Evolutionary conservation across 1,140 invertebrate genomes (phyloP).

Genomic region (Drosophila orosa): DNA sequence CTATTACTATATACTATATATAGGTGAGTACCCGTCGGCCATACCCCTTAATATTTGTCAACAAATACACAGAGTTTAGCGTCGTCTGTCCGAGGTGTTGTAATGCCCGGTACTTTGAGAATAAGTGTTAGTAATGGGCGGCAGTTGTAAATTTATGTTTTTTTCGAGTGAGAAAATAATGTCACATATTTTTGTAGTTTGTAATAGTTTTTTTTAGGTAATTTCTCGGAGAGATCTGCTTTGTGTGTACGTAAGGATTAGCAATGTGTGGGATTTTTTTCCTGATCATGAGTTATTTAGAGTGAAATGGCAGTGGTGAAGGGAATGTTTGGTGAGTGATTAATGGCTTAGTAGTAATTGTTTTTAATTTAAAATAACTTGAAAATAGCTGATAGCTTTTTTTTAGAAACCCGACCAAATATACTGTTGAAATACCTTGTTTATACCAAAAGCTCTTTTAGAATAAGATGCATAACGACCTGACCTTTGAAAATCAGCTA

Average conservation of each 20-base stretch:
- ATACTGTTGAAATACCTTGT: background rate
- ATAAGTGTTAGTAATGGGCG: conserved; percentile 26
- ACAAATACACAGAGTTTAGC: conserved; percentile 73
- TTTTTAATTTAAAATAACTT: conserved; percentile 3
- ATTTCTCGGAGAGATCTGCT: conserved; percentile 35
- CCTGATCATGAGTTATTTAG: conserved; percentile 23
- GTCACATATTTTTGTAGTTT: conserved; percentile 62
- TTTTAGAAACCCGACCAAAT: too few relatives aligned
- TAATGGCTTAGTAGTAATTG: conserved; percentile 54
- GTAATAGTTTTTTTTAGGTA: conserved; percentile 12
- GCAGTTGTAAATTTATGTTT: conserved; percentile 75
- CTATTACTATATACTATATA: conserved; percentile 25
- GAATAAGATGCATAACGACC: too few relatives aligned
- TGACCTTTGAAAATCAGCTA: too few relatives aligned
- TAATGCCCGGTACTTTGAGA: conserved; percentile 56
- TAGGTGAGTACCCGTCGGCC: conserved; percentile 9
- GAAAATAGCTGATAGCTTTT: background rate
- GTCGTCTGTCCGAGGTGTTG: conserved; percentile 73
- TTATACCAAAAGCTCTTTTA: background rate
- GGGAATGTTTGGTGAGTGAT: conserved; percentile 45
- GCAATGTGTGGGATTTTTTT: conserved; percentile 74
- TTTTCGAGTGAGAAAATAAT: conserved; percentile 54
- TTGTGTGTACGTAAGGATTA: conserved; percentile 65
- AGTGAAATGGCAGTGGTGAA: conserved; percentile 15
- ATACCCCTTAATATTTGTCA: conserved; percentile 65